Evolutionary conservation across 2,797 vertebrate genomes (phyloP), one percentile per base, ranked within the genome.

Genomic region (Esox lucius): DNA sequence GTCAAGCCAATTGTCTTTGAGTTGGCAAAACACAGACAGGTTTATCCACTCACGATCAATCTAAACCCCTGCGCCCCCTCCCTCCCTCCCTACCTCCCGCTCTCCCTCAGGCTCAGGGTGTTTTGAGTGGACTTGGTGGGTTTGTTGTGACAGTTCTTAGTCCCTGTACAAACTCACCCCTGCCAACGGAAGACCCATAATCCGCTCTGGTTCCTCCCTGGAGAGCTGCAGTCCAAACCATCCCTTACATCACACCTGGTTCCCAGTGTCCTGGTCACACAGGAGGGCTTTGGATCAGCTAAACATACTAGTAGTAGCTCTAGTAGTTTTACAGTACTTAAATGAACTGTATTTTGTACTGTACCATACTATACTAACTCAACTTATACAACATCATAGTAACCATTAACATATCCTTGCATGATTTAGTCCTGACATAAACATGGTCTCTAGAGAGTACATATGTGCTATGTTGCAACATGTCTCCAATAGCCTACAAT

Each of bases 161-260:
- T 86, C 87, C 86, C 80, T 83, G 89, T 85, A 83, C 88, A 84
- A 88, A 89, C 85, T 66, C 42, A 80, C 79, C 68, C 80, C 76
- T 65, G 85, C 19, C 11, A 88, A 86, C 89, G 89, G 91, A 91
- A 91, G 86, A 78, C 72, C 66, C 5, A 83, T 93, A 92, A 93
- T 91, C 91, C 91, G 80, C 80, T 81, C 83, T 76, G 85, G 87
- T 83, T 81, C 83, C 85, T 83, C 80, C 83, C 81, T 62, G 82
- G 75, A 67, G 86, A 64, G 70, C 80, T 61, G 72, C 78, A 33
- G n/a, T 39, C 68, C 67, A 72, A 82, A 85, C 78, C 87, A 71
- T 66, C 53, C 53, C n/a, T n/a, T 59, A 59, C 53, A 59, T 59
- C 53, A n/a, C n/a, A 59, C 53, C 53, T 59, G 19, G n/a, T 19